Evolutionary conservation across 92 coral and sea anemone species (phyloP).

Genomic region (Anthopleura xanthogrammica): DNA sequence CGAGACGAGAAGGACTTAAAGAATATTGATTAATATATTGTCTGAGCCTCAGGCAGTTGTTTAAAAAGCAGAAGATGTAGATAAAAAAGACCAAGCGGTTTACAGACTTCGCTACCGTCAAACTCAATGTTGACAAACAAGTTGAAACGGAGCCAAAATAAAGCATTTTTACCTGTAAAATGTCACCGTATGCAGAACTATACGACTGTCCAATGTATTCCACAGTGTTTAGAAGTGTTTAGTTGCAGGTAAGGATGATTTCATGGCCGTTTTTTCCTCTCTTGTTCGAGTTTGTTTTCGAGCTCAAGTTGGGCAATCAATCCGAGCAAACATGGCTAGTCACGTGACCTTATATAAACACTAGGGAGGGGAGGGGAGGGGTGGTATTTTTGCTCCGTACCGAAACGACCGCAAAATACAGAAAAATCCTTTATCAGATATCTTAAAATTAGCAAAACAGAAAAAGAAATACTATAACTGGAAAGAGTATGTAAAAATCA

Average conservation of each 20-base stretch:
- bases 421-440: too few relatives aligned
- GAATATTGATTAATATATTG: not conserved
- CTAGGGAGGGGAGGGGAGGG: constrained; percentile 25
- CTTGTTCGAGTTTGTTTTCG: constrained; percentile 37
- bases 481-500: too few relatives aligned
- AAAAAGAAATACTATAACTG: too few relatives aligned
- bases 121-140: constrained; percentile 13
- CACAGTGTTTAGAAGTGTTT: not conserved
- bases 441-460: too few relatives aligned
- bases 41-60: constrained; percentile 1
- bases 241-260: not conserved
- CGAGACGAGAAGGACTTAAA: not conserved
- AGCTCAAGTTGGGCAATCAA: constrained; percentile 37
- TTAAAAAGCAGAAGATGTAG: not conserved
- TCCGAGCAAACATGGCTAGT: constrained; percentile 42
- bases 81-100: not conserved
- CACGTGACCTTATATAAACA: constrained; percentile 32
- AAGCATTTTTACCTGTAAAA: constrained; percentile 8
- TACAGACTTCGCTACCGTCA: not conserved
- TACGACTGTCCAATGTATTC: not conserved
- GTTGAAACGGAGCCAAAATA: constrained; percentile 13
- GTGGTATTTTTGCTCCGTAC: not conserved
- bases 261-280: constrained; percentile 16
- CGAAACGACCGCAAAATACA: too few relatives aligned
- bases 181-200: constrained; percentile 11